Conservation (phyloP, 2,113 vertebrate genomes). For the Ia io region DNA sequence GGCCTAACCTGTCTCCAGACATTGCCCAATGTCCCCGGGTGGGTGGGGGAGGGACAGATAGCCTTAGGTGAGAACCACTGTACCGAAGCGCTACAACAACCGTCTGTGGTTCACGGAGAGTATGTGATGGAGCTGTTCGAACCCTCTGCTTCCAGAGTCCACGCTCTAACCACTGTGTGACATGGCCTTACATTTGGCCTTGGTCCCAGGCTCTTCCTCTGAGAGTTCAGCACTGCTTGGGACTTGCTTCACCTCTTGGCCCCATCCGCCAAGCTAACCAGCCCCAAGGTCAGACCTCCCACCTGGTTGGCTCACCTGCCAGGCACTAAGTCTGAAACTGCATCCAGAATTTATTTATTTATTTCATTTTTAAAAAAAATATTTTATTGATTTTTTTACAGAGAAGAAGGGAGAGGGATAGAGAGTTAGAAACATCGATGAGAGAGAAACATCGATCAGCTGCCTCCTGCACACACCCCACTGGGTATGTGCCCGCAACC, state of each 20-base stretch:
- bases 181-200: not conserved
- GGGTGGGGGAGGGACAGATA: too few species aligned
- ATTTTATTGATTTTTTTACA: too few species aligned
- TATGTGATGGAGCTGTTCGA: not conserved
- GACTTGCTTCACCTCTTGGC: not conserved
- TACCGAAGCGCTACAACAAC: not conserved
- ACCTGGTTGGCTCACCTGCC: not conserved
- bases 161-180: not conserved
- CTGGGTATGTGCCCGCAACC: too few species aligned
- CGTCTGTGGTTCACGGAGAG: not conserved
- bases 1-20: not conserved
- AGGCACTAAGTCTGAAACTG: not conserved
- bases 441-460: too few species aligned
- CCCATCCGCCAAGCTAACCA: not conserved
- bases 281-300: not conserved
- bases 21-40: not conserved
- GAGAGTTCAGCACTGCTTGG: not conserved
- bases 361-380: too few species aligned
- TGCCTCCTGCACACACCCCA: too few species aligned
- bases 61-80: not conserved
- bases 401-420: too few species aligned
- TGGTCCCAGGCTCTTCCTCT: not conserved
- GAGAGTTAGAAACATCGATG: too few species aligned
- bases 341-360: not conserved
- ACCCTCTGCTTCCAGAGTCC: not conserved